Evolutionary conservation across 2,888 invertebrate genomes (phyloP).

Genomic region (Drosophila austrosaltans): DNA sequence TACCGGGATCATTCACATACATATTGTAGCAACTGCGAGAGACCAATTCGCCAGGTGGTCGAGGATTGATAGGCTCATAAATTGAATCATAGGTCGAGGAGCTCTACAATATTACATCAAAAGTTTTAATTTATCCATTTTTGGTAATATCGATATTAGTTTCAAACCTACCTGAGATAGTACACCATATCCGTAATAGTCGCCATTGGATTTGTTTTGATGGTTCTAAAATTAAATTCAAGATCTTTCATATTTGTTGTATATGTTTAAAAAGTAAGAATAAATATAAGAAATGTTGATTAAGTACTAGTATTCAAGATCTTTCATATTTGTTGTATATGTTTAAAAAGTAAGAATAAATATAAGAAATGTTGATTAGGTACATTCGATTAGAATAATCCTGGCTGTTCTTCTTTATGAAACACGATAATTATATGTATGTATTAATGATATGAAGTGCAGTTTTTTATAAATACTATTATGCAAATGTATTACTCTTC

Average conservation of each 20-base stretch:
- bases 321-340: not conserved
- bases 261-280: not conserved
- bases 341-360: not conserved
- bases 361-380: no score
- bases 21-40: constrained; percentile 87
- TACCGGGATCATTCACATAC: constrained; percentile 85
- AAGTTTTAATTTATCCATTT: not conserved
- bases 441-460: no score
- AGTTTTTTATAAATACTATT: no score
- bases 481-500: no score
- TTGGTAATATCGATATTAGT: not conserved
- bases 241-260: not conserved
- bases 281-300: no score
- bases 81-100: constrained; percentile 93
- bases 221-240: constrained; percentile 33
- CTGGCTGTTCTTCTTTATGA: no score
- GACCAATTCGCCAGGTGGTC: constrained; percentile 89
- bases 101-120: constrained; percentile 82
- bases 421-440: no score
- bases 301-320: not conserved
- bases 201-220: constrained; percentile 73
- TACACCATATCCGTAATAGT: constrained; percentile 86
- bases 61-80: constrained; percentile 96
- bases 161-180: constrained; percentile 87
- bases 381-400: no score